These are phyloP conservation scores for Sclerodermus sp. DNA, from an alignment of 2,888 invertebrate genomes.

Conservation along the genomic window DNA sequence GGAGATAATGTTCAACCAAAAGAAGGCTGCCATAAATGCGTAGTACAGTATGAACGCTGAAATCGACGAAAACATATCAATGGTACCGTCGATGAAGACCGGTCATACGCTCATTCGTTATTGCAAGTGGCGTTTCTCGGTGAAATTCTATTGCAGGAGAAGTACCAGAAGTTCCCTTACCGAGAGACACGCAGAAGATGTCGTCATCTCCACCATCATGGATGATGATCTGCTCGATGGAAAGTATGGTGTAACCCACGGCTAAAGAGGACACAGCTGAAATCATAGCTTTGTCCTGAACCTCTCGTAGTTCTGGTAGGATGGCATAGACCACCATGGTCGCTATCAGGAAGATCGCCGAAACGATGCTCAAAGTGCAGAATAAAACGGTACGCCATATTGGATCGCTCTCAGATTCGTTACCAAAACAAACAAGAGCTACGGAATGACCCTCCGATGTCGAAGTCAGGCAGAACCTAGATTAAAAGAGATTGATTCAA, in stretches of 20 bases:
- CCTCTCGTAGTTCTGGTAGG: conserved; percentile 66
- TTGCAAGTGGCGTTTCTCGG: too few relatives aligned
- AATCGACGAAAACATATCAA: conserved; percentile 20
- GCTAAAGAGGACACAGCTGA: conserved; percentile 65
- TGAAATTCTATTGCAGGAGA: too few relatives aligned
- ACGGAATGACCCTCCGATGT: conserved; percentile 12
- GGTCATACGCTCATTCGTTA: too few relatives aligned
- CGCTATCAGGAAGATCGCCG: conserved; percentile 63
- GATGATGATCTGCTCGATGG: conserved; percentile 62
- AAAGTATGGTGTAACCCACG: conserved; percentile 63
- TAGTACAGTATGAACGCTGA: conserved; percentile 64
- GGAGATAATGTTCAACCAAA: conserved; percentile 71
- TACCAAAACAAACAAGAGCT: conserved; percentile 51
- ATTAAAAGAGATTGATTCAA: too few relatives aligned
- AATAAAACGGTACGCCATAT: conserved; percentile 32
- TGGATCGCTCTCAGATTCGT: conserved; percentile 5
- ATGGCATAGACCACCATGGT: conserved; percentile 66
- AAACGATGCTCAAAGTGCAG: conserved; percentile 54
- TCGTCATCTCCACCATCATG: conserved; percentile 41
- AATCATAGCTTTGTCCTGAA: conserved; percentile 70
- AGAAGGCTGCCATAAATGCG: conserved; percentile 70
- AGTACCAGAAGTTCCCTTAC: conserved; percentile 44
- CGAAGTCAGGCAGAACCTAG: neutral
- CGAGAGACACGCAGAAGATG: conserved; percentile 61
- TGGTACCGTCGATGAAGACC: too few relatives aligned